These are phyloP conservation scores for Phyllopteryx taeniolatus DNA, from an alignment of 2,113 vertebrate genomes.

Conservation along the genomic window DNA sequence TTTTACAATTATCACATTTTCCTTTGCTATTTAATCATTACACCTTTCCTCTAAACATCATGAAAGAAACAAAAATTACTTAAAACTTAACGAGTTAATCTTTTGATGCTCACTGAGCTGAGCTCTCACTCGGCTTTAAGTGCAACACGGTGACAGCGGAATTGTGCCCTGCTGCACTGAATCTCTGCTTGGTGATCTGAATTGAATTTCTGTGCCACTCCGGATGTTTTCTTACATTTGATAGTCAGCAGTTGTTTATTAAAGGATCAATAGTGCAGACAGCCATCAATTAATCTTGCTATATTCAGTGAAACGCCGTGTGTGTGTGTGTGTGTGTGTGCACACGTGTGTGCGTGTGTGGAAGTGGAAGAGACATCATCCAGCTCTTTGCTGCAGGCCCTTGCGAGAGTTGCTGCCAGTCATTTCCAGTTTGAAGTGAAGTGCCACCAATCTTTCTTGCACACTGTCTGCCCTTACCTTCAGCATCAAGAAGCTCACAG, in stretches of 20 bases:
- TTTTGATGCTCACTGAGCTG: not conserved
- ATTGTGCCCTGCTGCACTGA: not conserved
- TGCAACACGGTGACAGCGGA: not conserved
- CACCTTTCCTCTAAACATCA: not conserved
- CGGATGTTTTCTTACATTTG: constrained; percentile 8
- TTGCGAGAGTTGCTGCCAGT: constrained; percentile 51
- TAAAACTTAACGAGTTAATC: not conserved
- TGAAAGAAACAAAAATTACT: not conserved
- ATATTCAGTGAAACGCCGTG: not conserved
- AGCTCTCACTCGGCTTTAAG: not conserved
- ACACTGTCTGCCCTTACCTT: constrained; percentile 51
- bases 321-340: not conserved
- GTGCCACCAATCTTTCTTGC: constrained; percentile 49
- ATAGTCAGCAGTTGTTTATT: constrained; percentile 8
- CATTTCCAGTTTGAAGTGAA: constrained; percentile 57
- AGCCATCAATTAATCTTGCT: constrained; percentile 6
- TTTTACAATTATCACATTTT: not conserved
- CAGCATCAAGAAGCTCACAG: constrained; percentile 47
- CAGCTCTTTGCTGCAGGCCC: constrained; percentile 19
- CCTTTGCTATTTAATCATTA: not conserved
- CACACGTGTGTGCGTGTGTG: not conserved
- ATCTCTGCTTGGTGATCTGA: not conserved
- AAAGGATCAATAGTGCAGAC: constrained; percentile 10
- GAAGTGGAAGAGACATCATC: constrained; percentile 3
- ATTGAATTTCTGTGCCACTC: constrained; percentile 1